Conservation (phyloP, 2,888 invertebrate species). For the Aethes cnicana region DNA sequence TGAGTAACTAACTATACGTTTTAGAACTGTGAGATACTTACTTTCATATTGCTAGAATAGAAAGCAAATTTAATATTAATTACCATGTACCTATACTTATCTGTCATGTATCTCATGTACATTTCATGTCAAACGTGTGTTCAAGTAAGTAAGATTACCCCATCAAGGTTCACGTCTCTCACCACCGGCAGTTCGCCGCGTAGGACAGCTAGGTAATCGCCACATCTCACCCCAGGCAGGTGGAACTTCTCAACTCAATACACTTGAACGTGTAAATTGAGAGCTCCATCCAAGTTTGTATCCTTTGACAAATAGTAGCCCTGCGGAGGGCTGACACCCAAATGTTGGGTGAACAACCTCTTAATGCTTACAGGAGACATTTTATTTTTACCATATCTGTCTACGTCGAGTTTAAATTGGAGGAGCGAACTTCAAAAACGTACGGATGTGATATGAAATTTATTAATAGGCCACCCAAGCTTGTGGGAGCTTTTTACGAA, state of each 20-base stretch:
- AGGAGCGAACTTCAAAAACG: constrained; percentile 21
- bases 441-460: constrained; percentile 23
- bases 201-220: constrained; percentile 26
- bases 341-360: constrained; percentile 80
- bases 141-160: neutral
- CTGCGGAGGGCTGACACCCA: constrained; percentile 71
- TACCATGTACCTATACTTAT: too few species aligned
- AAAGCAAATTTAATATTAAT: too few species aligned
- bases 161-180: too few species aligned
- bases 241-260: constrained; percentile 53
- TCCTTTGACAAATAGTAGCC: constrained; percentile 71
- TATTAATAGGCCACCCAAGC: constrained; percentile 20
- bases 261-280: constrained; percentile 46
- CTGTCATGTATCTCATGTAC: too few species aligned
- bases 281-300: constrained; percentile 55
- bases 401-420: constrained; percentile 37
- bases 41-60: too few species aligned
- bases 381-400: constrained; percentile 77
- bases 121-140: too few species aligned
- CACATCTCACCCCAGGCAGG: constrained; percentile 42
- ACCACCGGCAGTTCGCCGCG: too few species aligned
- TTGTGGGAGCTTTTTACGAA: too few species aligned
- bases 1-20: too few species aligned
- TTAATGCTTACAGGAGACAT: constrained; percentile 77
- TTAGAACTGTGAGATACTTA: too few species aligned